Evolutionary conservation across 2,888 invertebrate species (phyloP).

Genomic region (Smittia aterrima): DNA sequence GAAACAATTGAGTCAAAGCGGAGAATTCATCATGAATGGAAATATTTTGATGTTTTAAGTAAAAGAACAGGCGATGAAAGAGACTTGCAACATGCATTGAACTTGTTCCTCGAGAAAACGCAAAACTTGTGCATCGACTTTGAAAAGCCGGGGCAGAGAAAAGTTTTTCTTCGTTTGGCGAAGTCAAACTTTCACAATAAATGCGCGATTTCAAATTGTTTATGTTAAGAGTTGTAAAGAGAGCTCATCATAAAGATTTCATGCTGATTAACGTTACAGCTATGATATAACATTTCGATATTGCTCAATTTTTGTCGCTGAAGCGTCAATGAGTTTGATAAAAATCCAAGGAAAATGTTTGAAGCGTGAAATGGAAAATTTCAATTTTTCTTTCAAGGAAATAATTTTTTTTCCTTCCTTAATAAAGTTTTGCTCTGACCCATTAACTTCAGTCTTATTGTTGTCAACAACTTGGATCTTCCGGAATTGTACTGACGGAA

Average conservation of each 20-base stretch:
- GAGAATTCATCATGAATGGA: conserved; percentile 26
- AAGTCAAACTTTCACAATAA: conserved; percentile 4
- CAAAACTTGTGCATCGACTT: background rate
- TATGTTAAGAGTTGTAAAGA: background rate
- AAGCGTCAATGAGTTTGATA: too few species aligned
- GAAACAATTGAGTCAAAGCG: conserved; percentile 38
- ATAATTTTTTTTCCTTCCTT: too few species aligned
- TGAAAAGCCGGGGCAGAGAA: background rate
- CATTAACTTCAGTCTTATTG: too few species aligned
- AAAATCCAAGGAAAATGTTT: background rate
- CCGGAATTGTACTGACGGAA: too few species aligned
- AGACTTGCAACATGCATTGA: conserved; percentile 11
- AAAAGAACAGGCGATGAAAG: background rate
- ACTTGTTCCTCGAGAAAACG: conserved; percentile 1
- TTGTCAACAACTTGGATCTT: too few species aligned
- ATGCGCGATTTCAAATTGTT: background rate
- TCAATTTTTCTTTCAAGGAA: background rate
- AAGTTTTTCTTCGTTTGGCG: background rate
- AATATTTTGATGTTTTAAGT: background rate
- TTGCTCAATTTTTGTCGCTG: background rate
- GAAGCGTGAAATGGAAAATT: background rate
- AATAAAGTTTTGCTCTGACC: too few species aligned
- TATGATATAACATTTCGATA: background rate
- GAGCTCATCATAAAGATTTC: background rate
- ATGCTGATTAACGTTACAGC: background rate